These are phyloP conservation scores for Galerucella nymphaeae DNA, from an alignment of 2,888 invertebrate genomes.

Conservation along the genomic window DNA sequence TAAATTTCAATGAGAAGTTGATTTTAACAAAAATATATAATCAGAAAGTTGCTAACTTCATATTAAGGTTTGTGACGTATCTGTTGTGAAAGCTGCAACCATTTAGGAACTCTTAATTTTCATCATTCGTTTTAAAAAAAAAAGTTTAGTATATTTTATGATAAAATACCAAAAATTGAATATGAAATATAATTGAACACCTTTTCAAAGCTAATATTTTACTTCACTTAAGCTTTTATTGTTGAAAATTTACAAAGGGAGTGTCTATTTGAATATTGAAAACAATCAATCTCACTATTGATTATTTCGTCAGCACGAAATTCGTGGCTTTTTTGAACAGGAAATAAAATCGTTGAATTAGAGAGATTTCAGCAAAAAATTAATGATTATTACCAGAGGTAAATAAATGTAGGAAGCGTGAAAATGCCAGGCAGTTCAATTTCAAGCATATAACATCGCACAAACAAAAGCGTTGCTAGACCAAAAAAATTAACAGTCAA, in stretches of 20 bases:
- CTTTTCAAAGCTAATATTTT: no score
- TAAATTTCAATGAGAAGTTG: no score
- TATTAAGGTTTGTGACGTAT: no score
- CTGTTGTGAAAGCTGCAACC: no score
- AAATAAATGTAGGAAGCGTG: constrained; percentile 23
- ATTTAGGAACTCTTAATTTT: no score
- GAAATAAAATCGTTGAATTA: neutral
- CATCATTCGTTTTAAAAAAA: no score
- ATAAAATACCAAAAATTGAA: no score
- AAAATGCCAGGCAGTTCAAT: constrained; percentile 14
- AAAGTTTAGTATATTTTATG: no score
- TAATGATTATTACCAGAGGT: constrained; percentile 1
- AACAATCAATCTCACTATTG: neutral
- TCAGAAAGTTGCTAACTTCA: no score
- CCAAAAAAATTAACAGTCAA: constrained; percentile 12
- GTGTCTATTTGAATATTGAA: neutral
- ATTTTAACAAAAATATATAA: no score
- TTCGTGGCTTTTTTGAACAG: neutral
- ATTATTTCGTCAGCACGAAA: neutral
- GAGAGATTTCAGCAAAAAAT: constrained; percentile 13
- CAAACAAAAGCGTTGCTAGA: constrained; percentile 6
- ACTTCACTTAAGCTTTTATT: neutral
- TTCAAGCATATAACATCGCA: constrained; percentile 7
- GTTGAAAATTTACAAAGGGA: no score
- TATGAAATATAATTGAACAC: no score